Conservation (phyloP, 2,113 vertebrate genomes). For the Anoplopoma fimbria region DNA sequence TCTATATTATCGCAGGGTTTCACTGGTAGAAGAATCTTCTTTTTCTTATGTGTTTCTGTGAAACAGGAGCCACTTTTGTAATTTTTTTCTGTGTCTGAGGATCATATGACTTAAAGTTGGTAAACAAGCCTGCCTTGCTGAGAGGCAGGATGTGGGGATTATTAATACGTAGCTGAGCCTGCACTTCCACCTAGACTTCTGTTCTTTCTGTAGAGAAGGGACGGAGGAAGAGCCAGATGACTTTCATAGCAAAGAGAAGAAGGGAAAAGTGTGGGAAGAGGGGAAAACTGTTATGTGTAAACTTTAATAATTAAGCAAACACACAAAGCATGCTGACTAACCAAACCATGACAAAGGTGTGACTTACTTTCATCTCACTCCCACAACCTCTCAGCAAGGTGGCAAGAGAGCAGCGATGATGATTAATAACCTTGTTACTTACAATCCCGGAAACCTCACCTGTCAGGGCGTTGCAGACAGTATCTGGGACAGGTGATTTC, state of each 20-base stretch:
- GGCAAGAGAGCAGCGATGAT: neutral
- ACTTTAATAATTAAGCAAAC: constrained; percentile 3
- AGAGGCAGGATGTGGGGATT: constrained; percentile 41
- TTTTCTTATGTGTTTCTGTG: neutral
- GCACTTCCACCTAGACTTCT: constrained; percentile 20
- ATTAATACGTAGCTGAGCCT: constrained; percentile 10
- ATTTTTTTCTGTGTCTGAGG: neutral
- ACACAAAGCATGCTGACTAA: neutral
- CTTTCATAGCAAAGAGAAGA: neutral
- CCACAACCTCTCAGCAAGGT: constrained; percentile 29
- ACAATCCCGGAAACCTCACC: constrained; percentile 5
- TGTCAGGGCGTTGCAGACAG: constrained; percentile 26
- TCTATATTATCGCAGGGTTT: neutral
- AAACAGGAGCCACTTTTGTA: neutral
- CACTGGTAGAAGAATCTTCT: neutral
- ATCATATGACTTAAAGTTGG: constrained; percentile 16
- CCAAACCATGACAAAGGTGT: neutral
- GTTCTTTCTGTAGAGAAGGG: neutral
- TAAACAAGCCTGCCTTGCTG: constrained; percentile 19
- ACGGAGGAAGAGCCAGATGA: neutral
- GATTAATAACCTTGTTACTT: constrained; percentile 4
- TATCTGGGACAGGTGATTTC: constrained; percentile 31
- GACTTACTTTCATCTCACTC: constrained; percentile 41
- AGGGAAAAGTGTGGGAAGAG: neutral
- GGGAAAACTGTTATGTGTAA: neutral